phyloP scores from a whole-genome alignment of 2,797 vertebrate species.

The Cebuella pygmaea region DNA sequence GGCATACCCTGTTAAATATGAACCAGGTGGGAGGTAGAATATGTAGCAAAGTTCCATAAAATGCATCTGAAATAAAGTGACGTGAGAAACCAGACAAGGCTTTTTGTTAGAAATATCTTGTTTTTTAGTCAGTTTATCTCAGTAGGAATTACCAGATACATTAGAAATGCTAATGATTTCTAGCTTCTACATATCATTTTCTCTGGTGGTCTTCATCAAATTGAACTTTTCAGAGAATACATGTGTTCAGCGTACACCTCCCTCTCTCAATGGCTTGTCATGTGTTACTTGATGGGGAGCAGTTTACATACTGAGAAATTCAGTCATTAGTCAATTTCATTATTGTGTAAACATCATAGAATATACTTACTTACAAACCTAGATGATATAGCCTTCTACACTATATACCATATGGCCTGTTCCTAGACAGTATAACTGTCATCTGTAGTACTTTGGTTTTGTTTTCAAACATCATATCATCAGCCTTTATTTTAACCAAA shows the following conservation, averaged over 20 bases:
- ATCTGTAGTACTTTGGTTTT: not conserved
- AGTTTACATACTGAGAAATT: not conserved
- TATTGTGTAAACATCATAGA: not conserved
- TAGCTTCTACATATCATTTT: conserved; percentile 82
- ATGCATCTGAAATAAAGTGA: conserved; percentile 87
- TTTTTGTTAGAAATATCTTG: conserved; percentile 82
- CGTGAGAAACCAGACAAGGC: conserved; percentile 83
- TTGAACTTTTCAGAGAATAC: conserved; percentile 82
- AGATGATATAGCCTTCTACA: not conserved
- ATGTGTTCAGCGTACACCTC: conserved; percentile 79
- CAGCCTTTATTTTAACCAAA: not conserved
- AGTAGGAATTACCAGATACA: conserved; percentile 84
- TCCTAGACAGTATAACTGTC: not conserved
- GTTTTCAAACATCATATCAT: not conserved
- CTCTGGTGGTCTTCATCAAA: conserved; percentile 72
- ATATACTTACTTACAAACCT: not conserved
- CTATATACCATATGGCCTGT: not conserved
- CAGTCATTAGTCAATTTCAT: not conserved
- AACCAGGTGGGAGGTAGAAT: conserved; percentile 91
- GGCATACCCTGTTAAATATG: conserved; percentile 73
- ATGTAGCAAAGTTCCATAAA: conserved; percentile 89
- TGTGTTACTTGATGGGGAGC: not conserved
- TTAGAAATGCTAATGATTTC: conserved; percentile 81
- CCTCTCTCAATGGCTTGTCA: conserved; percentile 52
- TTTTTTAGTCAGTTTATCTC: conserved; percentile 83